phyloP scores from a whole-genome alignment of 2,797 vertebrate species.

The Melanogrammus aeglefinus region DNA sequence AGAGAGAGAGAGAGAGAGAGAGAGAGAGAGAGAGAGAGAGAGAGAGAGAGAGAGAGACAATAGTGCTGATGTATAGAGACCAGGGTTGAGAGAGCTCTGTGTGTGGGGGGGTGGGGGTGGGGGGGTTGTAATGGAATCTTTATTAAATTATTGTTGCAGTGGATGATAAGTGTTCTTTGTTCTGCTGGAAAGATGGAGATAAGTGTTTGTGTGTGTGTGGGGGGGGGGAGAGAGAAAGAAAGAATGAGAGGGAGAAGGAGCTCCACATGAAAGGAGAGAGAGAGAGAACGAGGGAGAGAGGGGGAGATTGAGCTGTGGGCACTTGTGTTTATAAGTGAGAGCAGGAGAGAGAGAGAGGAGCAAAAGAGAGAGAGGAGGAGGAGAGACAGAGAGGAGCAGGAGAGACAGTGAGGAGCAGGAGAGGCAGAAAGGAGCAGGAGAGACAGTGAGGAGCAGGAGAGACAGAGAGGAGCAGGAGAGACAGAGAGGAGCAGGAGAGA shows the following conservation, averaged over 20 bases:
- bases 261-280: neutral
- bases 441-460: no score
- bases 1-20: no score
- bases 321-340: no score
- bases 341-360: no score
- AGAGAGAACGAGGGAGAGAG: neutral
- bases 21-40: no score
- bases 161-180: constrained; percentile 57
- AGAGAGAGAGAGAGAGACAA: neutral
- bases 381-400: no score
- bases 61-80: neutral
- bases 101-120: neutral
- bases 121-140: constrained; percentile 59
- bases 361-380: no score
- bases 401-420: no score
- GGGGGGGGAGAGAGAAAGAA: neutral
- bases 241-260: neutral
- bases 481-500: neutral
- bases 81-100: neutral
- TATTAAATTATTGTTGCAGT: constrained; percentile 62
- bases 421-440: no score
- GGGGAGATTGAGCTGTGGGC: neutral
- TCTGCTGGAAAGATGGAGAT: constrained; percentile 49
- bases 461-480: neutral
- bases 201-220: constrained; percentile 2